Conservation (phyloP, 64 coral and sea anemone genomes). For the Stichodactyla helianthus region DNA sequence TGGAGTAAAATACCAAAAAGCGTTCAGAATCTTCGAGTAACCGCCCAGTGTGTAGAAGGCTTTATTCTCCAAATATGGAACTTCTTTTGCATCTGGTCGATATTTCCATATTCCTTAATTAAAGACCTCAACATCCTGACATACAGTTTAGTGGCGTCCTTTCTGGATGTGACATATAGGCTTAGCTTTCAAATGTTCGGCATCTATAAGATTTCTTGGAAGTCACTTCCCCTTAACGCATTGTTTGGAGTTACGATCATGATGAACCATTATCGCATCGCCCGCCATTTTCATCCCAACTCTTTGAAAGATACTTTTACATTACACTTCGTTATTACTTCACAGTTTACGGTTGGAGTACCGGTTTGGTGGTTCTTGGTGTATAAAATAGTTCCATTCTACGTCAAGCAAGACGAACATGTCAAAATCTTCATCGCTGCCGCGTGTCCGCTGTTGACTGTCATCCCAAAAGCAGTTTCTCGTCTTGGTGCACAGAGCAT, state of each 20-base stretch:
- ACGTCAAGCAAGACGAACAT: neutral
- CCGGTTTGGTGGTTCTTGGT: neutral
- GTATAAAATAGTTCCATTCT: neutral
- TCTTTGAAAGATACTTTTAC: neutral
- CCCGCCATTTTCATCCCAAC: slow-evolving; percentile 1
- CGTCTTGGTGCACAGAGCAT: slow-evolving; percentile 44
- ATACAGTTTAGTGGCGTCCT: slow-evolving; percentile 19
- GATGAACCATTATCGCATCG: slow-evolving; percentile 11
- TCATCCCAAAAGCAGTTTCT: slow-evolving; percentile 38
- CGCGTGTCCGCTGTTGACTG: slow-evolving; percentile 27
- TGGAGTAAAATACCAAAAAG: slow-evolving; percentile 23
- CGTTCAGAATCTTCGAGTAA: slow-evolving; percentile 28
- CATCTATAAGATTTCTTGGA: slow-evolving; percentile 32
- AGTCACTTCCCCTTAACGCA: slow-evolving; percentile 25
- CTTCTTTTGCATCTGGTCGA: slow-evolving; percentile 33
- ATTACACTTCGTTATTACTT: slow-evolving; percentile 23
- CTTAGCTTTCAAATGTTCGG: slow-evolving; percentile 42
- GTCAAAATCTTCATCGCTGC: slow-evolving; percentile 4
- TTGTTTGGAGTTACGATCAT: slow-evolving; percentile 26
- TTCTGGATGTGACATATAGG: slow-evolving; percentile 28
- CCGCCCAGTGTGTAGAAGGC: slow-evolving; percentile 18
- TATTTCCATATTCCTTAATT: slow-evolving; percentile 37
- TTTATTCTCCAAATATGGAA: slow-evolving; percentile 50
- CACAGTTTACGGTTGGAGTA: slow-evolving; percentile 26
- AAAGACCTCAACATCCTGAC: slow-evolving; percentile 36